Percentiles rank a stretch among this genome's conserved stretches.
Evolutionary conservation across 1,140 invertebrate species (phyloP).

Genomic region (Cydia fagiglandana): DNA sequence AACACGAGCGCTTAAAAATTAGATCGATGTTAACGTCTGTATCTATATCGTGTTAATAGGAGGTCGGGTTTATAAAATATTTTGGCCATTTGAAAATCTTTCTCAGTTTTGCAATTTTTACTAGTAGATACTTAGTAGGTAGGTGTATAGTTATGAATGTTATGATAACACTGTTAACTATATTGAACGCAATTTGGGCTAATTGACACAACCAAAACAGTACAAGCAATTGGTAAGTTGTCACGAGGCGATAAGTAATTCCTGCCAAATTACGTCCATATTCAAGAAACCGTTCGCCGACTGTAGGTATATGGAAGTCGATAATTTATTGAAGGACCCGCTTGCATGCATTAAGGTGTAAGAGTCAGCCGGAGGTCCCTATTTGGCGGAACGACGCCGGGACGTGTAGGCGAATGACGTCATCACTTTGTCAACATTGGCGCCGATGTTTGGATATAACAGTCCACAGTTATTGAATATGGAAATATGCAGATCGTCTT

Average conservation of each 20-base stretch:
- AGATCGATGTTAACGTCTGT: too few relatives aligned
- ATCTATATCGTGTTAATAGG: too few relatives aligned
- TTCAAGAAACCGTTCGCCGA: conserved; percentile 34
- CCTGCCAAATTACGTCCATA: conserved; percentile 35
- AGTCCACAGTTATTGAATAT: conserved; percentile 28
- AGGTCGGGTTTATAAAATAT: too few relatives aligned
- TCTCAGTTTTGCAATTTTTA: neutral
- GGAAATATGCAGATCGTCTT: conserved; percentile 28
- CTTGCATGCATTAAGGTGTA: conserved; percentile 43
- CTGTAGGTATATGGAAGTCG: conserved; percentile 53
- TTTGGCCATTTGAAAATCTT: too few relatives aligned
- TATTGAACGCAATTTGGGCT: neutral
- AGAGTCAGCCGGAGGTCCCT: conserved; percentile 42
- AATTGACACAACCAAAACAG: conserved; percentile 43
- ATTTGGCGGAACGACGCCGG: conserved; percentile 48
- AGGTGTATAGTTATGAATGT: neutral
- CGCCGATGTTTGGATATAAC: conserved; percentile 32
- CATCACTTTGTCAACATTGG: conserved; percentile 46
- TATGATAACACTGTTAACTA: neutral
- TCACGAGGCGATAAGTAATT: conserved; percentile 36
- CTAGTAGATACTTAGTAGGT: neutral
- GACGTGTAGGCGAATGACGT: conserved; percentile 52
- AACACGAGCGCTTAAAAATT: too few relatives aligned
- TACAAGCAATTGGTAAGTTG: neutral
- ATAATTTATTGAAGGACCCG: conserved; percentile 59